Conservation (phyloP, 2,797 vertebrate genomes). For the Alcedo atthis region DNA sequence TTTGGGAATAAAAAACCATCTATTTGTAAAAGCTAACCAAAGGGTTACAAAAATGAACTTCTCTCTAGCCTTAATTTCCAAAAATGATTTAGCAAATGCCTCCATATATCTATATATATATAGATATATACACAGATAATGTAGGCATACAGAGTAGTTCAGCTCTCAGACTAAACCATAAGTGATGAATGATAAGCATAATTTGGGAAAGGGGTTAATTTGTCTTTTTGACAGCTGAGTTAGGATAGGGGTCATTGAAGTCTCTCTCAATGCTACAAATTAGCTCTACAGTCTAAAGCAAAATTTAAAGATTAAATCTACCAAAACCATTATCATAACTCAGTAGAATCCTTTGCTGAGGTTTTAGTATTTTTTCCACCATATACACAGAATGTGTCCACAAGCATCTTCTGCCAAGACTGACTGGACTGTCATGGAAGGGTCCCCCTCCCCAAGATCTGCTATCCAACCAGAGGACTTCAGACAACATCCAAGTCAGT, state of each 20-base stretch:
- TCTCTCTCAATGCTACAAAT: constrained; percentile 45
- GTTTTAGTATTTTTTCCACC: neutral
- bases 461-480: neutral
- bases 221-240: constrained; percentile 73
- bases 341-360: neutral
- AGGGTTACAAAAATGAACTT: constrained; percentile 1
- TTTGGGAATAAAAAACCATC: neutral
- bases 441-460: neutral
- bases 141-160: constrained; percentile 26
- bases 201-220: constrained; percentile 68
- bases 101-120: neutral
- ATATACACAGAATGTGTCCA: neutral
- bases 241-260: constrained; percentile 61
- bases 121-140: neutral
- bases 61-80: neutral
- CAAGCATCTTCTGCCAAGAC: neutral
- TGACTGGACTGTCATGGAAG: neutral
- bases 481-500: neutral
- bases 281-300: neutral
- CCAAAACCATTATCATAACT: neutral
- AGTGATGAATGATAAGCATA: constrained; percentile 74
- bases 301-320: constrained; percentile 51
- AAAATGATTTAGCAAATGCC: constrained; percentile 17
- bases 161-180: constrained; percentile 48
- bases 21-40: neutral